These are phyloP conservation scores for Riptortus pedestris DNA, from an alignment of 1,140 invertebrate genomes.

Conservation along the genomic window DNA sequence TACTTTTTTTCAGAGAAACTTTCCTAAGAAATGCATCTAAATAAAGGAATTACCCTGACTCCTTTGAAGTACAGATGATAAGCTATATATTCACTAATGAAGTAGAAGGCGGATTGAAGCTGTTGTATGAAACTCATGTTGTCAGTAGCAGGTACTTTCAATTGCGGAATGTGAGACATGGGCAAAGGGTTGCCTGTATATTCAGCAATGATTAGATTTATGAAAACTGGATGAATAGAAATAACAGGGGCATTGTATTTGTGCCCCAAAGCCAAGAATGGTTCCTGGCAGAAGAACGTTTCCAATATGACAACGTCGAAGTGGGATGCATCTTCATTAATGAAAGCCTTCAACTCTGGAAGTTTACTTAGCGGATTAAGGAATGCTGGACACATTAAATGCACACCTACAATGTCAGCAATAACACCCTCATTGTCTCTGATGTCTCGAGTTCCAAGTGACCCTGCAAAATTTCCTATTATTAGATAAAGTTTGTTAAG, in stretches of 20 bases:
- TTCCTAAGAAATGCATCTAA: not conserved
- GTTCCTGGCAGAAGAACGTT: conserved; percentile 35
- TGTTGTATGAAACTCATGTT: not conserved
- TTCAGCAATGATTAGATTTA: not conserved
- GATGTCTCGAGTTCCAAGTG: no score
- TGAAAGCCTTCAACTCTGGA: no score
- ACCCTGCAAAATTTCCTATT: no score
- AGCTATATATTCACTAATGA: not conserved
- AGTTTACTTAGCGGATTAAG: no score
- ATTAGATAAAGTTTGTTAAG: no score
- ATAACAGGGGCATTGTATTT: conserved; percentile 24
- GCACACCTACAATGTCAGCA: no score
- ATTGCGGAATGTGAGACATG: not conserved
- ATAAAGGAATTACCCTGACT: not conserved
- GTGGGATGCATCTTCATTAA: no score
- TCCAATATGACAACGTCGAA: no score
- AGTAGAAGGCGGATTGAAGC: not conserved
- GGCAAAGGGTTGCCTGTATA: not conserved
- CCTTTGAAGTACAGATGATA: not conserved
- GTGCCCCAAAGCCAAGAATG: conserved; percentile 32
- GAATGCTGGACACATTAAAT: no score
- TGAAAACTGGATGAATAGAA: not conserved
- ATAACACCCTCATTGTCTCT: no score
- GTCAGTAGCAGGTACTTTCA: not conserved
- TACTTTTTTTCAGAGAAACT: not conserved